A percentile compares a stretch with the other conserved stretches of the same genome.
These are phyloP conservation scores for Bos taurus DNA, from an alignment of 2,113 vertebrate species.

Conservation along the genomic window ARS-UCD2.0 NC_037345.1:30789501-30790000, in stretches of 20 bases:
- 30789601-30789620: neutral
- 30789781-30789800: neutral
- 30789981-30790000: neutral
- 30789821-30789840: neutral
- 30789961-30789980: neutral
- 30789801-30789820: neutral
- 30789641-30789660: neutral
- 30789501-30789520: neutral
- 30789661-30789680: neutral
- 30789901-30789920: neutral
- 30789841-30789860: neutral
- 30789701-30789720: accelerated
- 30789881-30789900: neutral
- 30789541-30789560: neutral
- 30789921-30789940: neutral
- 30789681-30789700: neutral
- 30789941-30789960: neutral
- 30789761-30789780: neutral
- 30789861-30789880: neutral
- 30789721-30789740: neutral
- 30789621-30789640: neutral
- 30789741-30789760: neutral
- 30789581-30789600: neutral
- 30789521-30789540: neutral
- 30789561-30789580: neutral